Percentiles rank a stretch among this genome's conserved stretches.
These are phyloP conservation scores for Orthosia cruda DNA, from an alignment of 2,888 invertebrate species.

Conservation along the genomic window DNA sequence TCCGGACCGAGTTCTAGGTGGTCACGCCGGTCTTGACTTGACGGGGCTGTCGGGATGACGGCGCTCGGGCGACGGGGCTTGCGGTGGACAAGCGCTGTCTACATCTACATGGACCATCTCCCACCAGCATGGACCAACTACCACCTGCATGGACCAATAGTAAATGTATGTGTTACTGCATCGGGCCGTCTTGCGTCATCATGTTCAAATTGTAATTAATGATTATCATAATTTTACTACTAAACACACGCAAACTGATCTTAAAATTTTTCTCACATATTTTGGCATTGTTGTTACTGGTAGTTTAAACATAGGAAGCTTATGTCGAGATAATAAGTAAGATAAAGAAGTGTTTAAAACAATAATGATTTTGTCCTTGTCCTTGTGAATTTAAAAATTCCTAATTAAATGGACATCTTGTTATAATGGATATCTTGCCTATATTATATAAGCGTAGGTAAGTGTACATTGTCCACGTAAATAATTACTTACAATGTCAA, in stretches of 20 bases:
- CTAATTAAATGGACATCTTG: constrained; percentile 32
- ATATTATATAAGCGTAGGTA: constrained; percentile 1
- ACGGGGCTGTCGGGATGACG: too few relatives aligned
- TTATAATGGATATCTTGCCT: not conserved
- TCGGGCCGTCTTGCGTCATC: too few relatives aligned
- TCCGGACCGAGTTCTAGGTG: too few relatives aligned
- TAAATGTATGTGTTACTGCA: too few relatives aligned
- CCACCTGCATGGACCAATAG: too few relatives aligned
- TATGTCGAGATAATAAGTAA: constrained; percentile 18
- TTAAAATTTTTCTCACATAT: constrained; percentile 21
- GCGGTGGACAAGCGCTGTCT: too few relatives aligned
- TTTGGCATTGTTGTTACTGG: constrained; percentile 14
- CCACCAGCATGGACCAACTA: too few relatives aligned
- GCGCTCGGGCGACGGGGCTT: too few relatives aligned
- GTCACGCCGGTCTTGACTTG: too few relatives aligned
- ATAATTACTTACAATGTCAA: not conserved
- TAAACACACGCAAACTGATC: constrained; percentile 7
- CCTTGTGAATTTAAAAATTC: constrained; percentile 41
- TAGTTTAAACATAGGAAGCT: constrained; percentile 33
- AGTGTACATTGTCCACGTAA: constrained; percentile 17
- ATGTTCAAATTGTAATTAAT: not conserved
- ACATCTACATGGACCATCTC: too few relatives aligned
- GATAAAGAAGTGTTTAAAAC: constrained; percentile 30
- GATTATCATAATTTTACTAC: not conserved
- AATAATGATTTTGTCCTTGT: constrained; percentile 33